Evolutionary conservation across 2,888 invertebrate species (phyloP).

Genomic region (Anthoptus insignis): DNA sequence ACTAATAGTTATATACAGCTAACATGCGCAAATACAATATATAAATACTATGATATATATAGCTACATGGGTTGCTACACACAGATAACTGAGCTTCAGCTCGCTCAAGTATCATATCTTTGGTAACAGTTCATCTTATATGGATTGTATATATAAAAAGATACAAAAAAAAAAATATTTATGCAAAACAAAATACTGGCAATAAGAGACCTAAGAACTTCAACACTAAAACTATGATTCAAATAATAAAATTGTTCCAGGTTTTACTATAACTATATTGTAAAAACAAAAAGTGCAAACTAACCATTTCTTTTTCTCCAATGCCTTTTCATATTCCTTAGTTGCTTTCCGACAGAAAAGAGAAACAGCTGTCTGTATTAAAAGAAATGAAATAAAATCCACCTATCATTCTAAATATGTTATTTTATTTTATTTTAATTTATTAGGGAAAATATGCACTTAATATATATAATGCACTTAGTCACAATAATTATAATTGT

Average conservation of each 20-base stretch:
- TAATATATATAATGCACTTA: constrained; percentile 2
- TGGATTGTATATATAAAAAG: no score
- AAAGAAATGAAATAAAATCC: constrained; percentile 52
- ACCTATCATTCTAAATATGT: no score
- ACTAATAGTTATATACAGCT: no score
- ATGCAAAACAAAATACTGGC: not conserved
- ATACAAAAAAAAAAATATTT: not conserved
- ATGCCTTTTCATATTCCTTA: constrained; percentile 65
- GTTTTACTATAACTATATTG: constrained; percentile 58
- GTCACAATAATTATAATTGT: not conserved
- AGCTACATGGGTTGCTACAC: no score
- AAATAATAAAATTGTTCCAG: constrained; percentile 60
- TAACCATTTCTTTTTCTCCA: constrained; percentile 74
- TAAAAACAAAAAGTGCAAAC: constrained; percentile 55
- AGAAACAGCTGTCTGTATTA: constrained; percentile 67
- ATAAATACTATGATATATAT: no score
- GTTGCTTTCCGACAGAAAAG: constrained; percentile 64
- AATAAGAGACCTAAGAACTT: not conserved
- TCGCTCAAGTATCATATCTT: no score
- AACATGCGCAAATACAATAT: no score
- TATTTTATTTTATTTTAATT: no score
- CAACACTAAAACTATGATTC: constrained; percentile 2
- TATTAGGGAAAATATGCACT: no score
- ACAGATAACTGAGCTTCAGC: no score
- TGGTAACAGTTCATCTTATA: no score